Evolutionary conservation across 2,797 vertebrate species (phyloP).

Genomic region (Sebastiscus tertius): DNA sequence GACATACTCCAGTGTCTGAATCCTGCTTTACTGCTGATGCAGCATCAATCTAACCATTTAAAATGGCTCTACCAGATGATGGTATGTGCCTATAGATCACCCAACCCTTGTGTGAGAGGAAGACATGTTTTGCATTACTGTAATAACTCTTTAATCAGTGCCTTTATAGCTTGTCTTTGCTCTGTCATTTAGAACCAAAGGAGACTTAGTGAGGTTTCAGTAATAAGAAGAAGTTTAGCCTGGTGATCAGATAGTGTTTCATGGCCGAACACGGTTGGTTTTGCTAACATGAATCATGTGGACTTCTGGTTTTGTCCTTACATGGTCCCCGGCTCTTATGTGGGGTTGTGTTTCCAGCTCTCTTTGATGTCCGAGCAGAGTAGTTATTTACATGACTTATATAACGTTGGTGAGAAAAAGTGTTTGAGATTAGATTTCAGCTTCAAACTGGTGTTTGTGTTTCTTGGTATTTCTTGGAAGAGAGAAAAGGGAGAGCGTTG

Average conservation of each 20-base stretch:
- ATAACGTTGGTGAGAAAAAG: slow-evolving; percentile 18
- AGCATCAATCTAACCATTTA: neutral
- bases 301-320: slow-evolving; percentile 37
- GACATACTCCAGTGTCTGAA: neutral
- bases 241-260: slow-evolving; percentile 39
- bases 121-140: neutral
- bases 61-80: neutral
- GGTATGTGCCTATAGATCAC: neutral
- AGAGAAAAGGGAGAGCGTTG: neutral
- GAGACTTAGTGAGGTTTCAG: slow-evolving; percentile 7
- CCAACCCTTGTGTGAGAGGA: slow-evolving; percentile 12
- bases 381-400: slow-evolving; percentile 28
- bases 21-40: neutral
- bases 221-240: slow-evolving; percentile 3
- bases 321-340: slow-evolving; percentile 20
- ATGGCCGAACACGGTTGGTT: slow-evolving; percentile 15
- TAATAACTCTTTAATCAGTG: slow-evolving; percentile 20
- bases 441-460: slow-evolving; percentile 31
- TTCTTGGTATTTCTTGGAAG: slow-evolving; percentile 45
- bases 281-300: slow-evolving; percentile 39
- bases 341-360: neutral
- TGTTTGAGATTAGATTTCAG: slow-evolving; percentile 38
- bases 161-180: slow-evolving; percentile 29
- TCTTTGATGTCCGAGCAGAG: slow-evolving; percentile 38
- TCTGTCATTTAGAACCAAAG: slow-evolving; percentile 4